Base-by-base conservation (phyloP, 2,113 vertebrate species). In the Oostethus manadensis region DNA sequence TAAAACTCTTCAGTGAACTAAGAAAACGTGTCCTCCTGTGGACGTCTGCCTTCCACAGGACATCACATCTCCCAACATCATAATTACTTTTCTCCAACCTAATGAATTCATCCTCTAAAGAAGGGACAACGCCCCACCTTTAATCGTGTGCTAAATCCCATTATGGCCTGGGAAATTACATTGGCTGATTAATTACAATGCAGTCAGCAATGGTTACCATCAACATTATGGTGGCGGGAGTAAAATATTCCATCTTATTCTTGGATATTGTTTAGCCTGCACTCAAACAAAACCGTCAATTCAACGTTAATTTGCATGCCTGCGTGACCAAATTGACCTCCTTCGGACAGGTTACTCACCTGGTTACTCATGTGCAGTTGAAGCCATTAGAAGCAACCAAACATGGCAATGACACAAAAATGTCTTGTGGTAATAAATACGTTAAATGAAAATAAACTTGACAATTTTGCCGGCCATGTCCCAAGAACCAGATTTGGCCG, bases 221-320 rank as follows among this genome's bases (percentile, higher is more conserved):
- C 62, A 74, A 66, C 14, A 70, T 63, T 14, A 63, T 20, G 38
- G n/a, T 38, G 16, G 18, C 4, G 11, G 8, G 15, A 23, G 21
- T 42, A 11, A 9, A 11, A 33, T 14, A 47, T 79, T 71, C 38
- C 33, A 29, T 62, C 46, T 69, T 18, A 26, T 57, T 20, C 18
- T 47, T 59, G 11, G 26, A 56, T 58, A 66, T 56, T 38, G 42
- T 21, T 0, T 11, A 53, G 55, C 68, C 56, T 66, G 40, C 46
- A 29, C 50, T 60, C 14, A 54, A 43, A 70, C 64, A 68, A 79
- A 78, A 68, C 11, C 54, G 63, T 56, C 66, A 64, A 60, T 74
- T 81, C 47, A 53, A 61, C 40, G 21, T 59, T 57, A 20, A 58
- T 68, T 3, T 71, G 42, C 29, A 33, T 43, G 48, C 69, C 61